Evolutionary conservation across 2,797 vertebrate species (phyloP).

Genomic region (Eremophila alpestris): DNA sequence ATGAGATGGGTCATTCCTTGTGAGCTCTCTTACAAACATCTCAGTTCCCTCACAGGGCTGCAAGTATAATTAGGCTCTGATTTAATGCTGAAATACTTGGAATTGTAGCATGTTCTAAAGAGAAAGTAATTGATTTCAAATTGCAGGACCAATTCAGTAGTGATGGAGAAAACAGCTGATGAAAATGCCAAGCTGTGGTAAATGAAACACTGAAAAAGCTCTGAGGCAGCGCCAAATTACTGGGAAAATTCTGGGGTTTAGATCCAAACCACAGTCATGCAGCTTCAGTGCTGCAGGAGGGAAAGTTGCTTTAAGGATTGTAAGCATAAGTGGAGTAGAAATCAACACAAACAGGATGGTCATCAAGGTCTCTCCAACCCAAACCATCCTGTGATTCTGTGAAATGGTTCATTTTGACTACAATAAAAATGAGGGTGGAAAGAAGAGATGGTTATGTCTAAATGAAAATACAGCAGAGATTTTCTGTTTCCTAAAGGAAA

Average conservation of each 20-base stretch:
- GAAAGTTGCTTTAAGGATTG: neutral
- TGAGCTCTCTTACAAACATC: neutral
- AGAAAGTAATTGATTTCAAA: neutral
- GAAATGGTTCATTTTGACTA: neutral
- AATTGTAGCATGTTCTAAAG: neutral
- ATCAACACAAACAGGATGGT: neutral
- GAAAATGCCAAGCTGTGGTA: neutral
- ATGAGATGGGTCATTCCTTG: neutral
- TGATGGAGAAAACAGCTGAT: neutral
- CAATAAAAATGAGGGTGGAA: neutral
- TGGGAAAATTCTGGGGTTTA: neutral
- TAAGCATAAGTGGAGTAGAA: neutral
- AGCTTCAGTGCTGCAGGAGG: neutral
- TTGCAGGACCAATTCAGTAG: neutral
- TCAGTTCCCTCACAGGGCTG: neutral
- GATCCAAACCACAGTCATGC: accelerated
- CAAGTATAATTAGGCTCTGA: neutral
- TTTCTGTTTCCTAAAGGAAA: neutral
- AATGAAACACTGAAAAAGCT: neutral
- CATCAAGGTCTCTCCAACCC: neutral
- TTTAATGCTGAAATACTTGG: neutral
- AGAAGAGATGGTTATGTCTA: neutral
- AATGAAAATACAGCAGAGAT: neutral
- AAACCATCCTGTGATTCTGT: neutral
- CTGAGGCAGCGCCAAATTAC: neutral